Evolutionary conservation across 2,797 vertebrate species (phyloP).

Genomic region (Enoplosus armatus): DNA sequence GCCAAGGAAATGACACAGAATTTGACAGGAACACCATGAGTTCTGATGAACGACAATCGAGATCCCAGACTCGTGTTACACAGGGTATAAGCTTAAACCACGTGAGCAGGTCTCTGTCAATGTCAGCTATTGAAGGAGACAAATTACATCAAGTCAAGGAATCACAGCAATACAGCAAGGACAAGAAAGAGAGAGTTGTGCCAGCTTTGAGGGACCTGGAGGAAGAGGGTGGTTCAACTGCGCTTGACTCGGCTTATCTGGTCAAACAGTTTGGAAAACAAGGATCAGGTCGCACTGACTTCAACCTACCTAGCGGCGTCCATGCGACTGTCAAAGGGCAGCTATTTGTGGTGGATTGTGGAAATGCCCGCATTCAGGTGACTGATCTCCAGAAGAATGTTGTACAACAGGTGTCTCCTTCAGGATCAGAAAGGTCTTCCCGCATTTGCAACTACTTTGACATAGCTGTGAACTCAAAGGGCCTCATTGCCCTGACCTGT

Average conservation of each 20-base stretch:
- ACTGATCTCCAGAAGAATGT: conserved; percentile 84
- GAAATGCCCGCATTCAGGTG: conserved; percentile 88
- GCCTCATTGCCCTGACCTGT: conserved; percentile 87
- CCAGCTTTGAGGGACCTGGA: conserved; percentile 62
- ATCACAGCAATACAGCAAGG: conserved; percentile 40
- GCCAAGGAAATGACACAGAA: conserved; percentile 36
- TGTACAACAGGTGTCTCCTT: conserved; percentile 86
- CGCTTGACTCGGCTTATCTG: conserved; percentile 74
- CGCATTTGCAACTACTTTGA: conserved; percentile 89
- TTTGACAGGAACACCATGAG: conserved; percentile 26
- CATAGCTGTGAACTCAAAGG: conserved; percentile 87
- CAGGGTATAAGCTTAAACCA: conserved; percentile 39
- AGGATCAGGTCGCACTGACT: conserved; percentile 87
- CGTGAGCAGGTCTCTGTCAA: conserved; percentile 81
- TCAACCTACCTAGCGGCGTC: conserved; percentile 87
- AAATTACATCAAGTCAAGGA: conserved; percentile 54
- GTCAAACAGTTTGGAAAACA: conserved; percentile 88
- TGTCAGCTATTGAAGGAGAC: conserved; percentile 83
- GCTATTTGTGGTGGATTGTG: conserved; percentile 89
- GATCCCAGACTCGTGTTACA: conserved; percentile 34
- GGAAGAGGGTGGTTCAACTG: conserved; percentile 67
- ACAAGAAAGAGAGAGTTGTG: conserved; percentile 52
- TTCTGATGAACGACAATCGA: conserved; percentile 54
- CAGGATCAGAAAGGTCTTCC: conserved; percentile 75
- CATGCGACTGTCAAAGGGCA: conserved; percentile 83